Evolutionary conservation across 2,113 vertebrate genomes (phyloP), one percentile per base, ranked within the genome.

Genomic region (Semnornis frantzii): DNA sequence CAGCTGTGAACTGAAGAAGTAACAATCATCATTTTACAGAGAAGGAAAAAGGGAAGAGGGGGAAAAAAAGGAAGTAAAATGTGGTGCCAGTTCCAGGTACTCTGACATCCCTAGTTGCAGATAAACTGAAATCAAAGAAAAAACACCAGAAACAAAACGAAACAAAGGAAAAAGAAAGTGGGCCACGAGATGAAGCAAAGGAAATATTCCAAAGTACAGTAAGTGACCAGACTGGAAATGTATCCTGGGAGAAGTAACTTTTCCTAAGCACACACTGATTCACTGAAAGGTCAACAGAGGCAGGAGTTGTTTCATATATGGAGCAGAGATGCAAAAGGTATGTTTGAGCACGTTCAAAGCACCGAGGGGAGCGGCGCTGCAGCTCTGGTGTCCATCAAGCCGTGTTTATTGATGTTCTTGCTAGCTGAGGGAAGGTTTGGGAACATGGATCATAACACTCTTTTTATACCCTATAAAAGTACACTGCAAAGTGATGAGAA

Each of bases 401-500:
- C 69, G 6, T 27, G 44, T 97, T 96, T 95, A 97, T 92, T 89
- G 95, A 92, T 94, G 93, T 88, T 95, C 90, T 30, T 96, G 93
- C 76, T 74, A 85, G 84, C 79, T 24, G 78, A 93, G 91, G 96
- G 72, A 96, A 71, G 75, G 89, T 78, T 95, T 87, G 94, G 96
- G 94, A 96, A 97, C 95, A 95, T 0, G 76, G 94, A 97, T 95
- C 91, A 77, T 95, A 95, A 94, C 96, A 94, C 93, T 82, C 5
- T 74, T 96, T 97, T 96, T 94, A 96, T 92, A 96, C 57, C 90
- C 94, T 92, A 96, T 96, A 96, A 96, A 97, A 96, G 58, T 15
- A 60, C 91, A 15, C 87, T 87, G 85, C 11, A 15, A 97, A 89
- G 87, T 81, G 91, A 92, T 50, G 85, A 93, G 95, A 85, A 94